These are phyloP conservation scores for Mus minutoides DNA, from an alignment of 2,797 vertebrate genomes.

Conservation along the genomic window DNA sequence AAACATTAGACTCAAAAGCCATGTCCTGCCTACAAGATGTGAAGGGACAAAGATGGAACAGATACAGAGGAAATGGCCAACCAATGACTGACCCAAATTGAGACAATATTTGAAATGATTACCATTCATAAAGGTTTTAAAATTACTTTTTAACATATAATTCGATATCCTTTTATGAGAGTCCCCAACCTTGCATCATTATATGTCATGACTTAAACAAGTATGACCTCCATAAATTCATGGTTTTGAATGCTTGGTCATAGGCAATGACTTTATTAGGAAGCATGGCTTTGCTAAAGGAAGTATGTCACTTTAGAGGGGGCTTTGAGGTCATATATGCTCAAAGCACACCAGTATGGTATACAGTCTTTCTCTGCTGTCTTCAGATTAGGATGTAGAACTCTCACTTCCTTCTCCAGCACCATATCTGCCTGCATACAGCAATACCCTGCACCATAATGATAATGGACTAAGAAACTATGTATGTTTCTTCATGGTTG, in stretches of 20 bases:
- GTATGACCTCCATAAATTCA: neutral
- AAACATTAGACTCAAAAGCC: neutral
- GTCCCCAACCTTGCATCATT: neutral
- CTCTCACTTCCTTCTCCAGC: neutral
- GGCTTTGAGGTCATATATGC: neutral
- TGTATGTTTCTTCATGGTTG: neutral
- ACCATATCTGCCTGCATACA: neutral
- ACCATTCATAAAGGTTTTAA: neutral
- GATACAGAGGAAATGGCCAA: neutral
- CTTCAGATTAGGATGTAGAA: neutral
- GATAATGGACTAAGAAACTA: neutral
- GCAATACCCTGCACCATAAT: neutral
- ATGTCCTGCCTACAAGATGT: neutral
- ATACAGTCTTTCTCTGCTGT: neutral
- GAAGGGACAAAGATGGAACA: neutral
- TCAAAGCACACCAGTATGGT: neutral
- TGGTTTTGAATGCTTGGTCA: neutral
- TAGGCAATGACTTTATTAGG: neutral
- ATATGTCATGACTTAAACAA: neutral
- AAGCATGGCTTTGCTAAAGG: neutral
- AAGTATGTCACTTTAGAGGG: neutral
- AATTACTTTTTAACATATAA: conserved; percentile 24
- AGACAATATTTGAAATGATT: neutral
- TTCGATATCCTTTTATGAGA: neutral
- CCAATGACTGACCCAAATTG: neutral